phyloP scores from a whole-genome alignment of 2,113 vertebrate genomes.

The Leucoraja erinaceus region DNA sequence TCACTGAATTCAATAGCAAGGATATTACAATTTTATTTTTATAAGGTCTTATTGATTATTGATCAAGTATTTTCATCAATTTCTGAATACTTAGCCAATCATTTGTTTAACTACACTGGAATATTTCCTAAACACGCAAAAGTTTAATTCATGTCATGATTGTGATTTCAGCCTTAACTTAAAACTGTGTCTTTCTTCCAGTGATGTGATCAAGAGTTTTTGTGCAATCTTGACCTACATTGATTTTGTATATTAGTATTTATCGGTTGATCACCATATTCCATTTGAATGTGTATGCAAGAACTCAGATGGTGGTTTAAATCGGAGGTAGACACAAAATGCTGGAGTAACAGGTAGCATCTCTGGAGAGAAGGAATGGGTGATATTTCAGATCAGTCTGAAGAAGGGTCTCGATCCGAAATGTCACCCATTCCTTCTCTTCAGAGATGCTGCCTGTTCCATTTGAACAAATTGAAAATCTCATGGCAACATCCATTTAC shows the following conservation, averaged over 20 bases:
- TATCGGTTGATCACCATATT: background rate
- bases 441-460: no score
- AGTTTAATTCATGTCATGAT: background rate
- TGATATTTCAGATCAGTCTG: no score
- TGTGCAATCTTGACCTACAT: background rate
- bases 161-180: background rate
- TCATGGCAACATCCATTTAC: background rate
- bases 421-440: no score
- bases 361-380: no score
- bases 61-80: background rate
- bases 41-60: background rate
- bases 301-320: no score
- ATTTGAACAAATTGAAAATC: background rate
- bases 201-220: background rate
- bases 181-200: background rate
- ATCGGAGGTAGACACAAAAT: no score
- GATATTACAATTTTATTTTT: background rate
- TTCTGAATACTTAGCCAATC: background rate
- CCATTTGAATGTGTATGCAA: background rate
- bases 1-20: background rate
- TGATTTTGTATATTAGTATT: background rate
- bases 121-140: background rate
- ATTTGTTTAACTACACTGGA: background rate
- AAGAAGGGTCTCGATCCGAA: no score
- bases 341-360: no score